Percentiles rank a stretch among this genome's conserved stretches.
Conservation (phyloP, 2,113 vertebrate genomes). For the Tragelaphus scriptus region DNA sequence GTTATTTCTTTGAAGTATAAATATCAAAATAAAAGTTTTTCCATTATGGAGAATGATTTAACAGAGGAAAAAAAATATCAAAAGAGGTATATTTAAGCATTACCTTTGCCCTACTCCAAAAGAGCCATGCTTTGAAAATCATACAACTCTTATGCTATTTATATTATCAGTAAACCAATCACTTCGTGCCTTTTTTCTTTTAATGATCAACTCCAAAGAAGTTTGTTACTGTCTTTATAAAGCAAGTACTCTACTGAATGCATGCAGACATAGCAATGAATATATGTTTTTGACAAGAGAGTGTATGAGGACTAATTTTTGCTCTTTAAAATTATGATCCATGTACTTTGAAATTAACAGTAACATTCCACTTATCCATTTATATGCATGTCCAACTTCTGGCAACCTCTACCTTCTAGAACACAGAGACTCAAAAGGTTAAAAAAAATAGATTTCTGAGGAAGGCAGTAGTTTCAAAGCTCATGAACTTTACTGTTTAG, state of each 20-base stretch:
- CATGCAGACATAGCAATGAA: slow-evolving; percentile 67
- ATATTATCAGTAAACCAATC: slow-evolving; percentile 26
- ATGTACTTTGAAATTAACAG: slow-evolving; percentile 57
- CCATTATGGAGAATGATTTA: slow-evolving; percentile 38
- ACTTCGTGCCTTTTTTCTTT: slow-evolving; percentile 54
- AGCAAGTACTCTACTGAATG: slow-evolving; percentile 38
- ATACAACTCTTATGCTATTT: slow-evolving; percentile 24
- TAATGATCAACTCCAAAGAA: slow-evolving; percentile 48
- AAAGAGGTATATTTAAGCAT: slow-evolving; percentile 42
- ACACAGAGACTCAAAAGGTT: slow-evolving; percentile 20
- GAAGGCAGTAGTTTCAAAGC: slow-evolving; percentile 46
- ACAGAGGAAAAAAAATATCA: slow-evolving; percentile 22
- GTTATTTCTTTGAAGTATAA: slow-evolving; percentile 34
- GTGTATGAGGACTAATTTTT: slow-evolving; percentile 47
- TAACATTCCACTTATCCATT: slow-evolving; percentile 69
- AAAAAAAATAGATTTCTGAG: slow-evolving; percentile 1
- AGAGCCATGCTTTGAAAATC: slow-evolving; percentile 56
- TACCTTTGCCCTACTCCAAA: slow-evolving; percentile 58
- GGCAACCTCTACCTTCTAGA: slow-evolving; percentile 40
- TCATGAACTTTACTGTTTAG: slow-evolving; percentile 19
- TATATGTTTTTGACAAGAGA: slow-evolving; percentile 43
- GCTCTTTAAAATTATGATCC: slow-evolving; percentile 52
- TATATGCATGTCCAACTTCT: slow-evolving; percentile 48
- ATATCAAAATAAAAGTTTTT: slow-evolving; percentile 40
- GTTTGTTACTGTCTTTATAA: slow-evolving; percentile 39